Evolutionary conservation across 2,888 invertebrate species (phyloP).

Genomic region (Ischnura elegans): DNA sequence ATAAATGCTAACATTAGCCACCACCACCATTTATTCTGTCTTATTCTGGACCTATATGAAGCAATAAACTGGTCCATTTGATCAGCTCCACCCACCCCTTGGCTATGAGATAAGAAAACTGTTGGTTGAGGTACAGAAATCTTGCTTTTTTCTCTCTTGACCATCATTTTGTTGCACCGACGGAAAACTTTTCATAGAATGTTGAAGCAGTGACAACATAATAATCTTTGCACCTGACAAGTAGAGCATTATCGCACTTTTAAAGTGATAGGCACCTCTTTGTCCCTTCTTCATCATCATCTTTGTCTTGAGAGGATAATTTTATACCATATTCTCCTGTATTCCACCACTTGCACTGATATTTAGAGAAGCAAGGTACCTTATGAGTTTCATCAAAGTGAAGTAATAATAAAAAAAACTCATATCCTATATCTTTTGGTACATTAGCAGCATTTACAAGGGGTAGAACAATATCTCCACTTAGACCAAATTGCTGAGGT

Average conservation of each 20-base stretch:
- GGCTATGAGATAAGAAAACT: too few species aligned
- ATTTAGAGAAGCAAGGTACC: not conserved
- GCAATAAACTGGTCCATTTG: too few species aligned
- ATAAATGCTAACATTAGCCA: too few species aligned
- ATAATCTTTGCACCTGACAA: not conserved
- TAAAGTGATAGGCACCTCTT: too few species aligned
- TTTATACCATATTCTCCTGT: not conserved
- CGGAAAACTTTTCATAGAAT: not conserved
- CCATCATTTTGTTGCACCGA: not conserved
- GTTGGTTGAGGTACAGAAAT: not conserved
- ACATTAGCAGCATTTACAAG: not conserved
- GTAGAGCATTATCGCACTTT: not conserved
- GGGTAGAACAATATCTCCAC: not conserved
- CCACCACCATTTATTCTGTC: too few species aligned
- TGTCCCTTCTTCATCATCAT: not conserved
- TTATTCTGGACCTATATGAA: too few species aligned
- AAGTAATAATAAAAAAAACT: not conserved
- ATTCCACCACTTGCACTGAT: not conserved
- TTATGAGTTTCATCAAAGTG: not conserved
- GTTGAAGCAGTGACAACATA: not conserved
- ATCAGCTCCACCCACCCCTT: too few species aligned
- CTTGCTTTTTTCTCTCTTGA: not conserved
- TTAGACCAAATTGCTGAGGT: not conserved
- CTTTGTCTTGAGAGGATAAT: not conserved
- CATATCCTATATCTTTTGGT: not conserved